Evolutionary conservation across 2,888 invertebrate genomes (phyloP).

Genomic region (Pachymerium ferrugineum): DNA sequence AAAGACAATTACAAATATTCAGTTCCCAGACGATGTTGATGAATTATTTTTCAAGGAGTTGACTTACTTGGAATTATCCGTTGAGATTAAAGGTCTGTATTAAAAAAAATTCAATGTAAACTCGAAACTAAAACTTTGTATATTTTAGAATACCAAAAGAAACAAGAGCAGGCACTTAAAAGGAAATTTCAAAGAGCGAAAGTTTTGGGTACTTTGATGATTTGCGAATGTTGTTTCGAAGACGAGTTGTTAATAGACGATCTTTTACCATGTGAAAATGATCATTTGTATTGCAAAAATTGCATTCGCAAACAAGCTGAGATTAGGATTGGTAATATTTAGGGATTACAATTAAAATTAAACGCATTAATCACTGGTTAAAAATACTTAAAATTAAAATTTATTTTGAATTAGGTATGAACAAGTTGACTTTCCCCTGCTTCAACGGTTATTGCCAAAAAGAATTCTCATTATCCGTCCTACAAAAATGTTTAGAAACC

Average conservation of each 20-base stretch:
- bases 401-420: slow-evolving; percentile 43
- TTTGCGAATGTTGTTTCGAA: slow-evolving; percentile 56
- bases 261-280: slow-evolving; percentile 47
- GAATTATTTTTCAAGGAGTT: not conserved
- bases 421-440: slow-evolving; percentile 51
- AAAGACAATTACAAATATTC: no score
- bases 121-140: no score
- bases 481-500: slow-evolving; percentile 49
- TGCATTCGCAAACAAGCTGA: slow-evolving; percentile 46
- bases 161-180: not conserved
- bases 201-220: slow-evolving; percentile 46
- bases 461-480: slow-evolving; percentile 42
- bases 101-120: not conserved
- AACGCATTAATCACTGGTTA: no score
- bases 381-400: no score
- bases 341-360: no score
- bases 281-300: slow-evolving; percentile 52
- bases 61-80: not conserved
- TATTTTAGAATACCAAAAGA: not conserved
- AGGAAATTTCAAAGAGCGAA: slow-evolving; percentile 44
- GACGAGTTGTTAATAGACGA: slow-evolving; percentile 52
- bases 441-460: slow-evolving; percentile 45
- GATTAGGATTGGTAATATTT: slow-evolving; percentile 39
- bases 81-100: not conserved
- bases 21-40: not conserved